phyloP scores from a whole-genome alignment of 2,113 vertebrate genomes.

The Plecturocebus donacophilus region DNA sequence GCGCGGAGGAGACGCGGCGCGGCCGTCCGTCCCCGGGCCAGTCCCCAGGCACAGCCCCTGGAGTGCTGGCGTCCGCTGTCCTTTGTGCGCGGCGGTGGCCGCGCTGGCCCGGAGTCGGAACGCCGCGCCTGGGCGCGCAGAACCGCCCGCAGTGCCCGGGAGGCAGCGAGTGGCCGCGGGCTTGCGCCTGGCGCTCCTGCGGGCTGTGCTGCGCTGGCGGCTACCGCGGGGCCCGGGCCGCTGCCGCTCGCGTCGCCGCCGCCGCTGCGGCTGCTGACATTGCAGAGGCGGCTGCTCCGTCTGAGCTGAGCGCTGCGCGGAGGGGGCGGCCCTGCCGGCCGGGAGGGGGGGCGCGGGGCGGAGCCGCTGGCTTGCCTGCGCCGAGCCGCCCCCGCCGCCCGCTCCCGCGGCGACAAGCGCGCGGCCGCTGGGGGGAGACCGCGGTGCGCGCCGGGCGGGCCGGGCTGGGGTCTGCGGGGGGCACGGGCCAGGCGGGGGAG shows the following conservation, averaged over 20 bases:
- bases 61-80: constrained; percentile 5
- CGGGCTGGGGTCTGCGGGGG: background rate
- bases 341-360: constrained; percentile 49
- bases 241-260: constrained; percentile 53
- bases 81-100: constrained; percentile 67
- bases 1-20: background rate
- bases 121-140: background rate
- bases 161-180: constrained; percentile 37
- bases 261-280: constrained; percentile 75
- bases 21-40: background rate
- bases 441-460: background rate
- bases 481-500: background rate
- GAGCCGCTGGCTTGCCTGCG: constrained; percentile 54
- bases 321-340: constrained; percentile 56
- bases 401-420: constrained; percentile 43
- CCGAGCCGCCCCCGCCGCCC: constrained; percentile 46
- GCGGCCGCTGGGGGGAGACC: constrained; percentile 71
- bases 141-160: background rate
- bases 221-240: constrained; percentile 61
- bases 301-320: constrained; percentile 55
- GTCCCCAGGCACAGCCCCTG: background rate
- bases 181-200: background rate
- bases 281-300: constrained; percentile 67
- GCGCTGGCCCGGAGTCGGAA: background rate
- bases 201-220: constrained; percentile 22